Percentiles rank a stretch among this genome's conserved stretches.
Conservation (phyloP, 1,140 invertebrate species). For the Cryptotermes secundus region DNA sequence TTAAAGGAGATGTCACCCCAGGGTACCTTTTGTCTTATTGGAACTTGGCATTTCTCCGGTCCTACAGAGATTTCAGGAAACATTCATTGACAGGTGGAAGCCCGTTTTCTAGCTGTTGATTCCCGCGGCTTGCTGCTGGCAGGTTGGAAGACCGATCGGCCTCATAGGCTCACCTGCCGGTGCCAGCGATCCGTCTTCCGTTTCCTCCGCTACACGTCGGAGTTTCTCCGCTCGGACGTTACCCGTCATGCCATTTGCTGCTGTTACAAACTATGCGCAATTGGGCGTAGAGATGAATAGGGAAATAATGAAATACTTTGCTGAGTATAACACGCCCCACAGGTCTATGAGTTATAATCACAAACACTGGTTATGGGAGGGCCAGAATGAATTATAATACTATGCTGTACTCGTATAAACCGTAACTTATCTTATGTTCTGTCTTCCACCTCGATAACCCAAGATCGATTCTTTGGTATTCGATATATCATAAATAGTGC, state of each 20-base stretch:
- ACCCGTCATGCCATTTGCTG: not conserved
- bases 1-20: conserved; percentile 4
- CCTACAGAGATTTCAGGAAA: not conserved
- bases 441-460: too few relatives aligned
- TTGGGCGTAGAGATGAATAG: not conserved
- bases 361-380: not conserved
- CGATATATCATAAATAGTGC: too few relatives aligned
- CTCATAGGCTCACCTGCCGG: not conserved
- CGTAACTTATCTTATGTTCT: too few relatives aligned
- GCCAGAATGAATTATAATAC: not conserved
- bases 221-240: not conserved
- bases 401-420: too few relatives aligned
- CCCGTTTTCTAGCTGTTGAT: not conserved
- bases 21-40: conserved; percentile 13
- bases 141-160: conserved; percentile 4
- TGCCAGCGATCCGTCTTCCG: conserved; percentile 1
- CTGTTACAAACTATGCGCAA: not conserved
- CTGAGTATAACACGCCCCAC: not conserved
- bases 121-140: not conserved
- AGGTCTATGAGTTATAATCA: not conserved
- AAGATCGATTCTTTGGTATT: too few relatives aligned
- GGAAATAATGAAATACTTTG: not conserved
- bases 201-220: too few relatives aligned
- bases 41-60: not conserved
- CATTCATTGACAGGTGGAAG: not conserved